Percentiles rank a stretch among this genome's conserved stretches.
These are phyloP conservation scores for Lordiphosa mommai DNA, from an alignment of 1,140 invertebrate genomes.

Conservation along the genomic window DNA sequence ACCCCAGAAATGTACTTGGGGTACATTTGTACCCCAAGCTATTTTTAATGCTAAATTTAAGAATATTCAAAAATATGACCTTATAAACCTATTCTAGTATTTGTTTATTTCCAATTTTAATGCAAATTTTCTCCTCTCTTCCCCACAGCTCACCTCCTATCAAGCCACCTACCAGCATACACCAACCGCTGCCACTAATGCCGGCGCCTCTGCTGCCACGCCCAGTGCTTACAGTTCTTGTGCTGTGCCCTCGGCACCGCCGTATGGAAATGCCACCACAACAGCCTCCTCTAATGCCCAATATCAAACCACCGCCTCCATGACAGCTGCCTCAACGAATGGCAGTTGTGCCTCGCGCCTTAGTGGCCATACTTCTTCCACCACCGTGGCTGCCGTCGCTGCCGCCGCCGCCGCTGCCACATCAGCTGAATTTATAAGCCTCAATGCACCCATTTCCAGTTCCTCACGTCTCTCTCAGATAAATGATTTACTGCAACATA, in stretches of 20 bases:
- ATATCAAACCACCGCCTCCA: conserved; percentile 68
- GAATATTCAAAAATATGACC: too few relatives aligned
- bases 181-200: conserved; percentile 10
- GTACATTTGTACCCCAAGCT: too few relatives aligned
- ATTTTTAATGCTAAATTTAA: too few relatives aligned
- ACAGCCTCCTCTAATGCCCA: conserved; percentile 64
- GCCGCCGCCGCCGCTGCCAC: conserved; percentile 7
- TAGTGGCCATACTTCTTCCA: not conserved
- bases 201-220: conserved; percentile 9
- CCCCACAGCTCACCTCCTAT: conserved; percentile 44
- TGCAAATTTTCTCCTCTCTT: not conserved
- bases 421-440: conserved; percentile 56
- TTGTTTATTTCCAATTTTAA: not conserved
- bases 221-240: conserved; percentile 60
- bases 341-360: conserved; percentile 23
- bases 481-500: conserved; percentile 74
- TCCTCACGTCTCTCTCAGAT: conserved; percentile 74
- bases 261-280: conserved; percentile 68
- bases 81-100: too few relatives aligned
- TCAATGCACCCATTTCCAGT: conserved; percentile 61
- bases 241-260: conserved; percentile 68
- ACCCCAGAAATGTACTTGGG: too few relatives aligned
- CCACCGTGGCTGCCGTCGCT: not conserved
- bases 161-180: conserved; percentile 40
- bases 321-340: conserved; percentile 28